These are phyloP conservation scores for Rhinopithecus roxellana DNA, from an alignment of 2,113 vertebrate species.

Conservation along the genomic window DNA sequence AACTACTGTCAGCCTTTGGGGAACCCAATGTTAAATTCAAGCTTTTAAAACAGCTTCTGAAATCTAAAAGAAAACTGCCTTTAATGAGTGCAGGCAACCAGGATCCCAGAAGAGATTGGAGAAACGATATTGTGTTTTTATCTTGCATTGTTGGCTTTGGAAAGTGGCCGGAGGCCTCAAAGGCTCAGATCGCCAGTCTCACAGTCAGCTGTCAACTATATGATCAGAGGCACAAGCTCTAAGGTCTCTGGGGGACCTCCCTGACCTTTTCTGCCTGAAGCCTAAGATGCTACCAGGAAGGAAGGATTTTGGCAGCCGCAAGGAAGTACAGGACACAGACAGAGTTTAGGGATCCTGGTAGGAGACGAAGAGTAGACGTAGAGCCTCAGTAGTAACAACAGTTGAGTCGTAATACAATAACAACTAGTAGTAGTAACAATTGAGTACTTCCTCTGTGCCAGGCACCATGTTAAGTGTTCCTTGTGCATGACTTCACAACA, in stretches of 20 bases:
- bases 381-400: not conserved
- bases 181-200: not conserved
- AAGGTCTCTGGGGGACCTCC: not conserved
- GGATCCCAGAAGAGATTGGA: slow-evolving; percentile 9
- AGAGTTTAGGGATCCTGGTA: too few species aligned
- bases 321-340: not conserved
- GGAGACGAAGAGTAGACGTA: not conserved
- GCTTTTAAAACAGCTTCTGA: slow-evolving; percentile 47
- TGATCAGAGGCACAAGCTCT: not conserved
- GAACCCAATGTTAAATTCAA: slow-evolving; percentile 1
- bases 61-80: slow-evolving; percentile 62
- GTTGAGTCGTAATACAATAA: too few species aligned
- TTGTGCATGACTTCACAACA: not conserved
- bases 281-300: not conserved
- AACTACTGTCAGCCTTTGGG: slow-evolving; percentile 33
- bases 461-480: not conserved
- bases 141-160: not conserved
- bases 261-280: not conserved
- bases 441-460: not conserved
- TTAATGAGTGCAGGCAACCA: not conserved
- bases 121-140: not conserved
- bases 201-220: not conserved
- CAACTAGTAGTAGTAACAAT: not conserved
- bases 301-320: not conserved
- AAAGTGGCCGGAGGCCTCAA: not conserved